These are phyloP conservation scores for Aphaenogaster floridana DNA, from an alignment of 1,140 invertebrate genomes.

Conservation along the genomic window DNA sequence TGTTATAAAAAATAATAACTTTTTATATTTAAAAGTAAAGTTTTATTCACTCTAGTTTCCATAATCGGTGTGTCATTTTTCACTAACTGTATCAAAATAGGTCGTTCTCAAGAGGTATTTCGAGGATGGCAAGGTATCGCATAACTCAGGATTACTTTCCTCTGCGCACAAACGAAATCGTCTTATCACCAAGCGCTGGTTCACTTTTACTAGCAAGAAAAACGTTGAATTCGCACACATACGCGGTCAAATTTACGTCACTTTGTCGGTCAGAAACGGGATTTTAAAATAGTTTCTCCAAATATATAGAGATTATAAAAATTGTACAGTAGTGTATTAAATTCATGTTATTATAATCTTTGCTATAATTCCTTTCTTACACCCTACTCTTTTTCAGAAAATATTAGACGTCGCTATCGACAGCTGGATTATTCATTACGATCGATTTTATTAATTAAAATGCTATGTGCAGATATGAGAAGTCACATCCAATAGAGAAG, in stretches of 20 bases:
- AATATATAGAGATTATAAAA: conserved; percentile 27
- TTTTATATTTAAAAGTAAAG: neutral
- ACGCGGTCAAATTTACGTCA: conserved; percentile 48
- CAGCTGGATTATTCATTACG: conserved; percentile 54
- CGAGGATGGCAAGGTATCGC: conserved; percentile 64
- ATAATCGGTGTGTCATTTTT: conserved; percentile 51
- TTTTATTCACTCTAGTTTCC: conserved; percentile 24
- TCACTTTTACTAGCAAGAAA: conserved; percentile 64
- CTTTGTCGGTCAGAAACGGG: conserved; percentile 48
- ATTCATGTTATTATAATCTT: neutral
- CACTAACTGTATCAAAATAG: conserved; percentile 59
- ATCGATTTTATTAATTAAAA: conserved; percentile 66
- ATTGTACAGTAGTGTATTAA: neutral
- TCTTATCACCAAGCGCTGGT: conserved; percentile 66
- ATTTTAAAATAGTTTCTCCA: conserved; percentile 1
- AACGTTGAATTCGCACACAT: conserved; percentile 41
- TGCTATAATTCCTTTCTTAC: neutral
- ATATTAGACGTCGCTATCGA: conserved; percentile 30
- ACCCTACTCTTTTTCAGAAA: neutral
- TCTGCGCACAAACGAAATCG: conserved; percentile 67
- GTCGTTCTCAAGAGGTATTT: conserved; percentile 42
- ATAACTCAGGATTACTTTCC: conserved; percentile 75
- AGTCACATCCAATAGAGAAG: conserved; percentile 51
- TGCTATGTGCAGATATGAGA: conserved; percentile 60
- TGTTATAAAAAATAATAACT: neutral